Percentiles rank a stretch among this genome's conserved stretches.
phyloP scores from a whole-genome alignment of 2,888 invertebrate species.

The Morpho deidamia region DNA sequence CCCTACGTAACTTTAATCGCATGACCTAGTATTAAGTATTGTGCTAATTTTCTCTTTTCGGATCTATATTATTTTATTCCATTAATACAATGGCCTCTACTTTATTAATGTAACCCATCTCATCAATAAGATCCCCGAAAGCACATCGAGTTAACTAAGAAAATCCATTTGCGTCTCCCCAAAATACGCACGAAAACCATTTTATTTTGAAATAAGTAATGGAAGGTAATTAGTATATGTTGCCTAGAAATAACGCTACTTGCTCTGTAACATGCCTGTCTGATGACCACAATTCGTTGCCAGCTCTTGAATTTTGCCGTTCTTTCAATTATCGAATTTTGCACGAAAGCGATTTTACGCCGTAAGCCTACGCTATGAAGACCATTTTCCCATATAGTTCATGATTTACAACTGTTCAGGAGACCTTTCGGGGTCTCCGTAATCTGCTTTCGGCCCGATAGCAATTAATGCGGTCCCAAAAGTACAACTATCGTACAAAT shows the following conservation, averaged over 20 bases:
- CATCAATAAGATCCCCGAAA: not conserved
- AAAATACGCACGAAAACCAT: conserved; percentile 16
- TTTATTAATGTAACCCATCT: not conserved
- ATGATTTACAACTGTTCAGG: conserved; percentile 55
- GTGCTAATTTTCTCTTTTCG: no score
- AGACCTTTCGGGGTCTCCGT: conserved; percentile 54
- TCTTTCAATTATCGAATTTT: conserved; percentile 49
- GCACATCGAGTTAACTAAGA: conserved; percentile 11
- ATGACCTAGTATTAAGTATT: no score
- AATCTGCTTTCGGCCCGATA: conserved; percentile 63
- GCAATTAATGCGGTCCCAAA: conserved; percentile 66
- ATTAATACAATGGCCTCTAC: no score
- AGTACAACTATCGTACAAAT: conserved; percentile 36
- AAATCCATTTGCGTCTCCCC: conserved; percentile 13
- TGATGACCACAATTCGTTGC: conserved; percentile 45
- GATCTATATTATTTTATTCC: no score
- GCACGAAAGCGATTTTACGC: conserved; percentile 32
- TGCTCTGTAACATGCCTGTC: conserved; percentile 42
- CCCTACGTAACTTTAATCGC: no score
- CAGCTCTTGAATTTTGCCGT: conserved; percentile 31
- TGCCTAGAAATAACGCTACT: conserved; percentile 53
- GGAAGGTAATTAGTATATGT: conserved; percentile 50
- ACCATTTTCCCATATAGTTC: conserved; percentile 33
- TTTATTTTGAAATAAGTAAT: conserved; percentile 36
- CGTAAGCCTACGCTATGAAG: conserved; percentile 33